These are phyloP conservation scores for Tachysurus fulvidraco DNA, from an alignment of 2,113 vertebrate species.

Conservation along the genomic window DNA sequence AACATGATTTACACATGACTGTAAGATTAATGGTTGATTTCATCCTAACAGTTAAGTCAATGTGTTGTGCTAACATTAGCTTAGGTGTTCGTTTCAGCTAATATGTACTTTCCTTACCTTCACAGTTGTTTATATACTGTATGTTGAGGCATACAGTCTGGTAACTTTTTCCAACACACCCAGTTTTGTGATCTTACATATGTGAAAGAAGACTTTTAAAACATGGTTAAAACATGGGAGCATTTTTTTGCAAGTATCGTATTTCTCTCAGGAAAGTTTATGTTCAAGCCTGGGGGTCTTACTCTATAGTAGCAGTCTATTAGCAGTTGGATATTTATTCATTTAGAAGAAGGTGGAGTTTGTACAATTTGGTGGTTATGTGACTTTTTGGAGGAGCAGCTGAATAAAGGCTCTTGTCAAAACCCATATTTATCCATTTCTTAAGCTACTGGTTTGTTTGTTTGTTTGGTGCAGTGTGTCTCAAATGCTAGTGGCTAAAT, in stretches of 20 bases:
- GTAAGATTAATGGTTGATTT: no score
- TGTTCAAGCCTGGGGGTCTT: background rate
- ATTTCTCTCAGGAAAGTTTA: background rate
- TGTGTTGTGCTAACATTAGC: no score
- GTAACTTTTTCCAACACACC: no score
- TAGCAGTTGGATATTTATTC: background rate
- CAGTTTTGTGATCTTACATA: no score
- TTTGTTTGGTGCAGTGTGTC: background rate
- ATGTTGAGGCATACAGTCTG: no score
- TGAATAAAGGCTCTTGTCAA: background rate
- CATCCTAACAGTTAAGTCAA: no score
- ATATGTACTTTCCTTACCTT: no score
- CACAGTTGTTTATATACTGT: no score
- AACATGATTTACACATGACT: background rate
- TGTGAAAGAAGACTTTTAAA: no score
- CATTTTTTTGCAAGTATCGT: background rate
- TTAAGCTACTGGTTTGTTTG: background rate
- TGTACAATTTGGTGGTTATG: background rate
- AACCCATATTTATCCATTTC: background rate
- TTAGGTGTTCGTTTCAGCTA: no score
- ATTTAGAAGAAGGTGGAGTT: background rate
- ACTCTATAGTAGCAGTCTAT: background rate
- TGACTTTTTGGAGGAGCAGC: background rate
- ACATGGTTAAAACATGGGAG: no score
- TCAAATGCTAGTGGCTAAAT: background rate